Base-by-base conservation (phyloP, 2,888 invertebrate species). In the Microplitis manilae region DNA sequence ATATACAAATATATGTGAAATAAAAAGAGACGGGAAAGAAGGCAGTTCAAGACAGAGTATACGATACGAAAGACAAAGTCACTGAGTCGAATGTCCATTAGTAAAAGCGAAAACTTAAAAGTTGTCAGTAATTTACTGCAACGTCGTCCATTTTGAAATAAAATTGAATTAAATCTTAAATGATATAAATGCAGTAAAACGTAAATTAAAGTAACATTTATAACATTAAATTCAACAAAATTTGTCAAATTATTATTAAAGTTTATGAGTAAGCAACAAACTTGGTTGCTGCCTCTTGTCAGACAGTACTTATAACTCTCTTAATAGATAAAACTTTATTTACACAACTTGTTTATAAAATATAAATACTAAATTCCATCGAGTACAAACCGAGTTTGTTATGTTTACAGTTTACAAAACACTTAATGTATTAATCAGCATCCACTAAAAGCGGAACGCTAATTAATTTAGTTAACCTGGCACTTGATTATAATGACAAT, bases 401-500 rank as follows among this genome's bases (percentile, higher is more conserved):
- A 39, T 17, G 8, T 61, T 64, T 59, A 41, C 50, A 50, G 50
- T 50, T 73, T 69, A 69, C 68, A 59, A 30, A 15, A 41, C 20
- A 50, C 50, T 13, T 50, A 8, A 73, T 70, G 64, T 77, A 77
- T 77, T 70, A 74, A 77, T 73, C 70, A 73, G 64, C 68, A 39
- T 68, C 41, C 17, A 73, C 41, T 73, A 65, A 73, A 73, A 73
- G 73, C 60, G 64, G 50, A 40, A 69, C 60, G 65, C 70, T 74
- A 74, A 77, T 77, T 77, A 77, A 77, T 77, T 77, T 62, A 77
- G 67, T 40, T 40, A 17, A 17, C 15, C 60, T 38, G 30, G 38
- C 62, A 64, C 70, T 77, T 74, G 64, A 77, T 77, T 77, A 74
- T 69, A 20, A 70, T 61, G 30, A 38, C 50, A 65, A 50, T 74